Base-by-base conservation (phyloP, 1,140 invertebrate species). In the Conus betulinus region DNA sequence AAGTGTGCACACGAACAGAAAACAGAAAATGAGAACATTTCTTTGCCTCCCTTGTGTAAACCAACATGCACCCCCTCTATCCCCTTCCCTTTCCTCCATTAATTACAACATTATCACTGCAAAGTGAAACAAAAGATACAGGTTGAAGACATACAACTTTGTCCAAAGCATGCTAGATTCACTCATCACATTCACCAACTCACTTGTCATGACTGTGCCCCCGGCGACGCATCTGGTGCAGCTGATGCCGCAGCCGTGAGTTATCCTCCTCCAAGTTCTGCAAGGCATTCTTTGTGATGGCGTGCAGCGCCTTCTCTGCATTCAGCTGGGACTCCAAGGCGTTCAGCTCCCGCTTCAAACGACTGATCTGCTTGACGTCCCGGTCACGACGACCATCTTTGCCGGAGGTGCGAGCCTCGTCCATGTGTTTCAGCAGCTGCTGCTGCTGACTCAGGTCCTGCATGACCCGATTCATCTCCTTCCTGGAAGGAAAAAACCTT, bases 401-500 rank as follows among this genome's bases (percentile, higher is more conserved):
- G 78, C 71, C 23, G 76, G 78, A 51, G 60, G 85, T 78, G 52
- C 79, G 85, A n/a, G 89, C 86, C 67, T 90, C 87, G 5, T 94
- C 93, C 15, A 94, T 88, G 71, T 93, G 93, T 7, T 90, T 87
- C 20, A 91, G 88, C 87, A 94, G 91, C 57, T 60, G 57, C 10
- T 71, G 91, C 57, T 60, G 57, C 10, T 71, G 79, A 84, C 91
- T 94, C 88, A 94, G 86, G 13, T 94, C 93, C 51, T 93, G 93
- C 23, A 94, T 93, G 52, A 94, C 90, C 27, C 90, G 90, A 51
- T 93, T 93, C 93, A 94, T 93, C 87, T 94, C 93, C 51, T 91
- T 90, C 93, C 94, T 94, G 76, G 1, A 84, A 87, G 52, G 20
- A 10, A 87, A n/a, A 71, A 71, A 82, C 55, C 71, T 51, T 13